A percentile compares a stretch with the other conserved stretches of the same genome.
These are phyloP conservation scores for Tenthredo amoena DNA, from an alignment of 2,888 invertebrate genomes.

Conservation along the genomic window DNA sequence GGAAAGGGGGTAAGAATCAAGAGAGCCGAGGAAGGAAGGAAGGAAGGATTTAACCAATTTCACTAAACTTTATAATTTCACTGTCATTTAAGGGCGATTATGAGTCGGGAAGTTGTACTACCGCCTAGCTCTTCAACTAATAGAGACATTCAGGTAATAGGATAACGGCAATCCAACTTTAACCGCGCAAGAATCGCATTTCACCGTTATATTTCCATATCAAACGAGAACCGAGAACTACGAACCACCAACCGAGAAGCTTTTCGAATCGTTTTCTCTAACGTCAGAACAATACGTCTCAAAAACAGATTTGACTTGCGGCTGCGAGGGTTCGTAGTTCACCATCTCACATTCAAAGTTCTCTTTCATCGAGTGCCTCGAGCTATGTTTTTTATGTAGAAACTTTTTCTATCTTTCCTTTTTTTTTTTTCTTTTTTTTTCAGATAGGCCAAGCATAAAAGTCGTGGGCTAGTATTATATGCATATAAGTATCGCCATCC, in stretches of 20 bases:
- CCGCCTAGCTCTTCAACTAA: conserved; percentile 66
- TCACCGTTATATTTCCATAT: conserved; percentile 46
- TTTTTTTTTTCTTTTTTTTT: neutral
- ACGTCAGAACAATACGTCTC: neutral
- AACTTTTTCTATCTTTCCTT: conserved; percentile 39
- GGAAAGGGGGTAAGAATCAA: neutral
- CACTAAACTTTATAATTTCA: conserved; percentile 72
- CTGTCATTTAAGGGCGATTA: conserved; percentile 75
- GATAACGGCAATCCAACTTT: conserved; percentile 71
- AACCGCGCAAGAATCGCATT: conserved; percentile 66
- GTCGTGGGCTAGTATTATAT: conserved; percentile 10
- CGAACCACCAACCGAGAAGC: neutral
- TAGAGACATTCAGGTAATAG: conserved; percentile 73
- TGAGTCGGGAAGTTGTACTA: conserved; percentile 72
- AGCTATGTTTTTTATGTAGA: conserved; percentile 35
- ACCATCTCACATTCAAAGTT: conserved; percentile 29
- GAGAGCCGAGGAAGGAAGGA: neutral
- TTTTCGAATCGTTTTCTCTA: conserved; percentile 12
- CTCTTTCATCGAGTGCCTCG: conserved; percentile 36
- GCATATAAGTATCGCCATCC: conserved; percentile 33
- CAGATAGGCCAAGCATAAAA: conserved; percentile 33
- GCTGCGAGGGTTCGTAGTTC: neutral
- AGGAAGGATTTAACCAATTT: conserved; percentile 72
- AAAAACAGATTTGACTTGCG: conserved; percentile 26
- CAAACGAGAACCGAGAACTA: neutral